phyloP scores from a whole-genome alignment of 2,113 vertebrate species.

The Bettongia penicillata region DNA sequence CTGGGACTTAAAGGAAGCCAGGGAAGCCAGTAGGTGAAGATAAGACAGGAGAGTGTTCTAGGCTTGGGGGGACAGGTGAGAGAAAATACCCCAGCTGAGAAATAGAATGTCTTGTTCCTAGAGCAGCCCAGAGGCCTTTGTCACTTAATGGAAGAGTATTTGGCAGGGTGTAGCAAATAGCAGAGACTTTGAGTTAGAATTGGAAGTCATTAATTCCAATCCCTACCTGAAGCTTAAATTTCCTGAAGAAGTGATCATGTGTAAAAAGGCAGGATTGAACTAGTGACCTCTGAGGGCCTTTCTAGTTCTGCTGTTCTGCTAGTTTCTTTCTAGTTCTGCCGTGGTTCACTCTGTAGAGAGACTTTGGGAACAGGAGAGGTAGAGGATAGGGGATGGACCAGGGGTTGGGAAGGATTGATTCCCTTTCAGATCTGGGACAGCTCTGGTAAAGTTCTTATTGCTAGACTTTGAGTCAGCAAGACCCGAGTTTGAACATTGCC shows the following conservation, averaged over 20 bases:
- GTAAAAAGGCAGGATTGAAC: slow-evolving; percentile 1
- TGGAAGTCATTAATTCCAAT: not conserved
- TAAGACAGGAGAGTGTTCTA: not conserved
- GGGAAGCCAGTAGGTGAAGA: not conserved
- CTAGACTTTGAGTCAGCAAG: not conserved
- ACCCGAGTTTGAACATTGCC: not conserved
- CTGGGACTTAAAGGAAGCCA: not conserved
- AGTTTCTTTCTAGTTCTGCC: not conserved
- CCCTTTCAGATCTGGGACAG: not conserved
- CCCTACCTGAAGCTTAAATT: not conserved
- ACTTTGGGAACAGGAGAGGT: not conserved
- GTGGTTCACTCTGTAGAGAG: not conserved
- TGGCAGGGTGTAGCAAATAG: not conserved
- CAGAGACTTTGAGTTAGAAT: not conserved
- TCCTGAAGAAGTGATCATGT: not conserved
- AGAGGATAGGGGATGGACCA: not conserved
- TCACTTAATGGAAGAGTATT: not conserved
- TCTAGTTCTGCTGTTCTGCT: not conserved
- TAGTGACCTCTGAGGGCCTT: not conserved
- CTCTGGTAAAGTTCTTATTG: not conserved
- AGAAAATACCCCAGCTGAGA: not conserved
- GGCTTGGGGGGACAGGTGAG: not conserved
- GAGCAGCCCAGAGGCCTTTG: not conserved
- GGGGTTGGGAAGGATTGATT: not conserved
- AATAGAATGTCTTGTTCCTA: not conserved